Evolutionary conservation across 2,113 vertebrate species (phyloP), one percentile per base, ranked within the genome.

Genomic region (Notothenia rossii): DNA sequence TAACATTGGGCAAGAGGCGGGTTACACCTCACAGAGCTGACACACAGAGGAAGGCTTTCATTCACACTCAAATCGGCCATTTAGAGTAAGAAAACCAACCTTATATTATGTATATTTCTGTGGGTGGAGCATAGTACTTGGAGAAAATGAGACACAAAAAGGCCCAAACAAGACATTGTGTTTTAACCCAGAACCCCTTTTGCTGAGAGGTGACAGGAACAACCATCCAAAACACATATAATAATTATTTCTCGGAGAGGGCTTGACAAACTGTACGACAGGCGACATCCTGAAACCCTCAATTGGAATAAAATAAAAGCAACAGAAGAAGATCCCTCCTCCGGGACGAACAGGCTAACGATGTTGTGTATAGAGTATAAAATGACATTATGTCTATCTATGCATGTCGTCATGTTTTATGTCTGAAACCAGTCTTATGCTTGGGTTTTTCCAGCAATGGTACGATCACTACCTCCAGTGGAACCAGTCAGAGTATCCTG

Each of bases 401-500:
- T 40, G 8, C 12, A 13, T 64, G 11, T 51, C 2, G 14, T 17
- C 0, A 25, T 50, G 18, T 18, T 50, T 36, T 25, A 46, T 56
- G 40, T 72, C 36, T 40, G 59, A 79, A 78, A 59, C 43, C 13
- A 61, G 11, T 33, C 9, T 43, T 79, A 48, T 63, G n/a, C 49
- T 72, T 79, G 64, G 86, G 82, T 74, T 40, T 33, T 79, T 61
- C 22, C 88, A 96, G 95, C 93, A 94, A 73, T 96, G 95, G 95
- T 95, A 94, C 48, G 95, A 96, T 65, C 93, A 95, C 85, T 95
- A 96, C 80, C 92, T 96, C 29, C 93, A 95, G 89, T 96, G 95
- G 95, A 96, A 96, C 89, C 95, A 95, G 72, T 94, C 95, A 0
- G 94, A 96, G 62, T 95, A 95, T 66, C 95, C 95, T 12, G 95